Percentiles rank a stretch among this genome's conserved stretches.
These are phyloP conservation scores for Cepaea nemoralis DNA, from an alignment of 1,140 invertebrate genomes.

Conservation along the genomic window DNA sequence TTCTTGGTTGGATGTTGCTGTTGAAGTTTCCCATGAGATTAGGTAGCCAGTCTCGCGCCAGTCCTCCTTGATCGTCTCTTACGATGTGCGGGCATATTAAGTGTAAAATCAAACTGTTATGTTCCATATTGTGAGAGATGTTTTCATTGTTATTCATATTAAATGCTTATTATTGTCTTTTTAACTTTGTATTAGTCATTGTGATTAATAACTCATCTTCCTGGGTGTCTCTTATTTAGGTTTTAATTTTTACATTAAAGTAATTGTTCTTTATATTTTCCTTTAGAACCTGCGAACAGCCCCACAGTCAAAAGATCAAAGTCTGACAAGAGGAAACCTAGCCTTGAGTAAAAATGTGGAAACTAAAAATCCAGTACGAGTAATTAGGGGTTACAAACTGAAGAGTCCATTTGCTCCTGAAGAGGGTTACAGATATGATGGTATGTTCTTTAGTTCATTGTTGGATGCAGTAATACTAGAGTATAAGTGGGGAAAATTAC, in stretches of 20 bases:
- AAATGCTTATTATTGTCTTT: not conserved
- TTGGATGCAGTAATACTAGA: too few relatives aligned
- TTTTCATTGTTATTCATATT: not conserved
- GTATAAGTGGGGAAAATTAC: too few relatives aligned
- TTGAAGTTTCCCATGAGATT: too few relatives aligned
- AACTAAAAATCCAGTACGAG: slow-evolving; percentile 68
- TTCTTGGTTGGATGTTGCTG: too few relatives aligned
- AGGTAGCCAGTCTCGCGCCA: too few relatives aligned
- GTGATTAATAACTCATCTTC: too few relatives aligned
- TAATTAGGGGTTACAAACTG: slow-evolving; percentile 72
- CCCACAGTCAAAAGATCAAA: slow-evolving; percentile 72
- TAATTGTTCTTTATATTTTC: not conserved
- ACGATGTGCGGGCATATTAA: too few relatives aligned
- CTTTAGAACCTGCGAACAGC: slow-evolving; percentile 71
- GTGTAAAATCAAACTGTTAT: too few relatives aligned
- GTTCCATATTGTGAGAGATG: not conserved
- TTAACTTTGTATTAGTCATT: not conserved
- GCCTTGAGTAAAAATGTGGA: slow-evolving; percentile 67
- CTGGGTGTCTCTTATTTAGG: too few relatives aligned
- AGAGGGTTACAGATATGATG: slow-evolving; percentile 71
- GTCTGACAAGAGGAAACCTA: slow-evolving; percentile 66
- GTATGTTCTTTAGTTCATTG: too few relatives aligned
- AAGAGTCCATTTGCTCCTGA: slow-evolving; percentile 70
- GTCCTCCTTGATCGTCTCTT: too few relatives aligned
- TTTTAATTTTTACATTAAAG: not conserved